Percentiles rank a stretch among this genome's conserved stretches.
These are phyloP conservation scores for Pteropus alecto DNA, from an alignment of 2,113 vertebrate genomes.

Conservation along the genomic window DNA sequence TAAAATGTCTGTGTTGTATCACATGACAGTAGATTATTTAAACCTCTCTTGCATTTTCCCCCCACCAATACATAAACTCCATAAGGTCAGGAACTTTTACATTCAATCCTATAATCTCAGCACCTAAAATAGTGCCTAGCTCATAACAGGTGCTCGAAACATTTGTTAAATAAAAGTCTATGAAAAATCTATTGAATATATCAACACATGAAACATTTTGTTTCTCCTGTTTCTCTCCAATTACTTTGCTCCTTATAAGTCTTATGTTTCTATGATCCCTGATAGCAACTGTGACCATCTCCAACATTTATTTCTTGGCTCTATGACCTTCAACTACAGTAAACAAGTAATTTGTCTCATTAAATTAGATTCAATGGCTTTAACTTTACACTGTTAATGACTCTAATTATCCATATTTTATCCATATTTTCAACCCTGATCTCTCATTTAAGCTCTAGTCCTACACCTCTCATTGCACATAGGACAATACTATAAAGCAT, in stretches of 20 bases:
- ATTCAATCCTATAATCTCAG: neutral
- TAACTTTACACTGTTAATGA: neutral
- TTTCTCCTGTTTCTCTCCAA: neutral
- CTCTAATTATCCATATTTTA: neutral
- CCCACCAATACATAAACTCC: neutral
- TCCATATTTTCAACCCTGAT: neutral
- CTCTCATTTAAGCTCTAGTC: neutral
- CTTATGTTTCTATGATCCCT: neutral
- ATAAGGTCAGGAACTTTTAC: neutral
- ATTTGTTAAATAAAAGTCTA: neutral
- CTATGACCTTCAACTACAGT: neutral
- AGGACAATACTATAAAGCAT: neutral
- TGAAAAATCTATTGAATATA: neutral
- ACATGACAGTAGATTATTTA: neutral
- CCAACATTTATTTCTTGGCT: neutral
- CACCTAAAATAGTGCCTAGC: neutral
- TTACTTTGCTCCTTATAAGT: neutral
- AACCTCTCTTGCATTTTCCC: neutral
- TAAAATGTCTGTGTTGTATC: neutral
- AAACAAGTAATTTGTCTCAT: neutral
- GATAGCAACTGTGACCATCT: neutral
- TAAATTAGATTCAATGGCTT: neutral
- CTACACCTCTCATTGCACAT: neutral
- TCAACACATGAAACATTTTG: neutral
- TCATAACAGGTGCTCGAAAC: neutral